These are phyloP conservation scores for Phyllotreta striolata DNA, from an alignment of 2,888 invertebrate genomes.

Conservation along the genomic window DNA sequence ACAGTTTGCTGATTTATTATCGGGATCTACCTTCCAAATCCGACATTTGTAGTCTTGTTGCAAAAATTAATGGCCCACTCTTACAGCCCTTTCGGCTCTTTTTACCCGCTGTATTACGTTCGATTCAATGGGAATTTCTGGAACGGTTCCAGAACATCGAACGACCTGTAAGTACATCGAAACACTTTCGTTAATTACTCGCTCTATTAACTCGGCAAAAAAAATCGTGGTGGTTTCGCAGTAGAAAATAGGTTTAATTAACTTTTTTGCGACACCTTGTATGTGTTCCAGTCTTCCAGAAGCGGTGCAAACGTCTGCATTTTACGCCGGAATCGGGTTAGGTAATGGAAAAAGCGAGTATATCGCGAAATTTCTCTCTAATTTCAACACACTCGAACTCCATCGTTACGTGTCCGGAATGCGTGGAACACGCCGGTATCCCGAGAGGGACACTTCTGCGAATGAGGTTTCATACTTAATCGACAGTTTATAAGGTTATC, in stretches of 20 bases:
- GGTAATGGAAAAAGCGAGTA: slow-evolving; percentile 35
- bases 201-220: no score
- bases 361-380: slow-evolving; percentile 41
- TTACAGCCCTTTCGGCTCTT: slow-evolving; percentile 26
- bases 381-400: slow-evolving; percentile 45
- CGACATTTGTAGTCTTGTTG: slow-evolving; percentile 37
- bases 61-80: slow-evolving; percentile 33
- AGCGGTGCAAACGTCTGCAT: slow-evolving; percentile 33
- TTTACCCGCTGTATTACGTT: not conserved
- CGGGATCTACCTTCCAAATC: slow-evolving; percentile 35
- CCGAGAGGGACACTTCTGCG: slow-evolving; percentile 13
- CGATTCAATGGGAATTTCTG: no score
- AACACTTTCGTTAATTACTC: no score
- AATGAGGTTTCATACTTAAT: slow-evolving; percentile 28
- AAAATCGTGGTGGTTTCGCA: no score
- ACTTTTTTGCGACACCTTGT: no score
- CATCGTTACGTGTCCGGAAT: slow-evolving; percentile 41
- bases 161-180: no score
- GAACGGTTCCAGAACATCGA: no score
- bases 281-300: not conserved
- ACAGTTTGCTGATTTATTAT: slow-evolving; percentile 41
- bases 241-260: no score
- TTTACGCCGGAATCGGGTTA: slow-evolving; percentile 36
- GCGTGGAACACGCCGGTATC: slow-evolving; percentile 21
- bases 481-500: slow-evolving; percentile 9